Percentiles rank a stretch among this genome's conserved stretches.
These are phyloP conservation scores for Lophotis ruficrista DNA, from an alignment of 2,113 vertebrate genomes.

Conservation along the genomic window DNA sequence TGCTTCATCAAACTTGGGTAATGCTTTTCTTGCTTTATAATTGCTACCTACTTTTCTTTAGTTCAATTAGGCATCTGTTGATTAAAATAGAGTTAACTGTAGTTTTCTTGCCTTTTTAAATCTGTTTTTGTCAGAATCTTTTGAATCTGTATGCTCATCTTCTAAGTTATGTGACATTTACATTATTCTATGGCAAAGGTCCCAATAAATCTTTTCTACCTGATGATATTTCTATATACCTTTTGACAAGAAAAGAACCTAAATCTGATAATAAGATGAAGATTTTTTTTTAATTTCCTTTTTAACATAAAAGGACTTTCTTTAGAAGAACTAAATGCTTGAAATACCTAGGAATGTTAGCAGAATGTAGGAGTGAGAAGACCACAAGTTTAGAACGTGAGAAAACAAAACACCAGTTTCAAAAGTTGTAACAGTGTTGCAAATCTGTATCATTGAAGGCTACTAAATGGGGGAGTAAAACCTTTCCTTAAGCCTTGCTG, in stretches of 20 bases:
- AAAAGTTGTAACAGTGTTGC: background rate
- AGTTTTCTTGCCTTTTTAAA: background rate
- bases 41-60: background rate
- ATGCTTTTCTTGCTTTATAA: background rate
- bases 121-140: background rate
- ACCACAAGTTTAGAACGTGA: background rate
- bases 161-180: background rate
- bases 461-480: background rate
- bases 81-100: background rate
- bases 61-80: background rate
- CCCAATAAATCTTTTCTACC: background rate
- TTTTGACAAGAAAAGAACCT: background rate
- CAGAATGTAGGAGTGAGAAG: background rate
- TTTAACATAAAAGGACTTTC: background rate
- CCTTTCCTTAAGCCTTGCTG: background rate
- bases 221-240: background rate
- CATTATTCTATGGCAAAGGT: background rate
- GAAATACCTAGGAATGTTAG: background rate
- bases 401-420: background rate
- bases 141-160: background rate
- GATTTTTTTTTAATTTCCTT: background rate
- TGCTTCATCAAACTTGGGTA: background rate
- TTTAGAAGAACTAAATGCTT: background rate
- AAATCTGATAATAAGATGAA: background rate
- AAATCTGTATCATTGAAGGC: background rate